Base-by-base conservation (phyloP, 2,113 vertebrate genomes). In the Scatophagus argus region DNA sequence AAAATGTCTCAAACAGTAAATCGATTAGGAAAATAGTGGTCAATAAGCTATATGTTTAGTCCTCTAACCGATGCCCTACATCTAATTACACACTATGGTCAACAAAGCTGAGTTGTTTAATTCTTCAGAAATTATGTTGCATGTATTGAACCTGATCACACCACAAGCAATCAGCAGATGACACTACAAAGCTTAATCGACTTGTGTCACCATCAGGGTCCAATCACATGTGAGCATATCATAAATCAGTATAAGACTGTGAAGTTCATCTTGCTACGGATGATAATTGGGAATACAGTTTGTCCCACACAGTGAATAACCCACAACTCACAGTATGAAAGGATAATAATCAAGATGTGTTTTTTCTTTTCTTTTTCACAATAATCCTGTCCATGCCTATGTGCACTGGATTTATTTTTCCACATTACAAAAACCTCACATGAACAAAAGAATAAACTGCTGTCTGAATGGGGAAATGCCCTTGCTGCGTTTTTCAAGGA, bases 401-500 rank as follows among this genome's bases (percentile, higher is more conserved):
- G 41, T 32, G 9, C 10, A 2, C 16, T 46, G 39, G 46, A 41
- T 60, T 32, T n/a, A 31, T 25, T 51, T 51, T 23, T 39, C 52
- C 49, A 41, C 59, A 34, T 23, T 39, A 16, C 17, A 21, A 51
- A 71, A 58, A 38, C 44, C 47, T 52, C 12, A 46, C 10, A 19
- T 56, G 74, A 65, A 66, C 72, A 21, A 80, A 80, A 36, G 29
- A 63, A 46, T 5, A 34, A 69, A 44, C 63, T 36, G 6, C 32
- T 21, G 43, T 67, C 62, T 76, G 68, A 85, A 64, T 38, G 6
- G 25, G 83, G 55, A 67, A 55, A 87, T 85, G 87, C 52, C 91
- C 91, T 92, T 91, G 88, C 79, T 69, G 87, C 65, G 79, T 65
- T 84, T 82, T 79, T 90, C 85, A 91, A 92, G 89, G 91, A 86